Base-by-base conservation (phyloP, 2,113 vertebrate genomes). In the Uria lomvia region DNA sequence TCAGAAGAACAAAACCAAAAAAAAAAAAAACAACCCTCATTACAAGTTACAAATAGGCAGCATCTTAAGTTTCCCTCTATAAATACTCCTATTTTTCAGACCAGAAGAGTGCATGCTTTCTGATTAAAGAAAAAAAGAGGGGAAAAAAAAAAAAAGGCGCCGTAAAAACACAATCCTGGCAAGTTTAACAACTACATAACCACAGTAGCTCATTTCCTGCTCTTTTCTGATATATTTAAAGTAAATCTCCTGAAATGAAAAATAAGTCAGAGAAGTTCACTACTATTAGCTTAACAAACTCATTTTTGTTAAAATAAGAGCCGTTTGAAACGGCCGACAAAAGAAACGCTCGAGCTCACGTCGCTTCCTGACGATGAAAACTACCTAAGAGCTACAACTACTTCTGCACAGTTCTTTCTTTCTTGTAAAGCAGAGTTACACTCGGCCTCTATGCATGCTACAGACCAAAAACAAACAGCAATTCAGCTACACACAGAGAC, bases 341-440 rank as follows among this genome's bases (percentile, higher is more conserved):
- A 83, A 72, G 50, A 84, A 94, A 75, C 8, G 6, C 82, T 26
- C 52, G 67, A 72, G 73, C 58, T 65, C 17, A 92, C 55, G 96
- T 97, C 94, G 87, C 92, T 97, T 96, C 90, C 94, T 97, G 88
- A 97, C 95, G 89, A 97, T 96, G 96, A 98, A 97, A 98, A 97
- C 95, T 94, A 95, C 88, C 91, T 92, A 92, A 93, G 59, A 89
- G 92, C 88, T 95, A 90, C 90, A 96, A 97, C 92, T 96, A 84
- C 82, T 97, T 94, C 96, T 90, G 65, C 86, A 94, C 49, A 84
- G 88, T 26, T 92, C 92, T 96, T 97, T 92, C 88, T 97, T 96
- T 94, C 94, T 89, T 63, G 79, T 74, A 70, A 74, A 85, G 55
- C 59, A 76, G 50, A 92, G 75, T 88, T 95, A 73, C 19, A 15